Conservation (phyloP, 2,113 vertebrate species). For the Puma concolor region DNA sequence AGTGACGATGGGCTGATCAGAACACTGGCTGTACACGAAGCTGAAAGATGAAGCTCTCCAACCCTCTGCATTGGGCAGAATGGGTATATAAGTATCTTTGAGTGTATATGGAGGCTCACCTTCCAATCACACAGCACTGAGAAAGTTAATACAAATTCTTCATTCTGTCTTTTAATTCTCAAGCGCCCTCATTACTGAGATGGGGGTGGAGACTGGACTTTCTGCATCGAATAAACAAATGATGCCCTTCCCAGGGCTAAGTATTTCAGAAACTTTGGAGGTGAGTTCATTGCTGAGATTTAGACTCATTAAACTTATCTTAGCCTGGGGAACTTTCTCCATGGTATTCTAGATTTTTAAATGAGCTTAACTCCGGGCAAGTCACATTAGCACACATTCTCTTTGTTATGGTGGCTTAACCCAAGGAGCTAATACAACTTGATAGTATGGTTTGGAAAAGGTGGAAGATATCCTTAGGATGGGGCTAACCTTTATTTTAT, state of each 20-base stretch:
- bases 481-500: constrained; percentile 86
- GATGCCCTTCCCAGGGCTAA: constrained; percentile 15
- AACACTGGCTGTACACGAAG: not conserved
- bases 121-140: not conserved
- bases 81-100: not conserved
- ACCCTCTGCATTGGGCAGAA: not conserved
- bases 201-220: not conserved
- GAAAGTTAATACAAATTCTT: not conserved
- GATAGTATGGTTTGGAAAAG: constrained; percentile 83
- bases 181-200: not conserved
- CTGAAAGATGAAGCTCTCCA: not conserved
- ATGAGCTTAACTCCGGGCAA: constrained; percentile 58
- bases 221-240: not conserved
- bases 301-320: not conserved
- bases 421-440: constrained; percentile 81
- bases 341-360: constrained; percentile 61
- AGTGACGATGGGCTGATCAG: too few relatives aligned
- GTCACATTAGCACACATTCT: constrained; percentile 45
- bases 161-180: not conserved
- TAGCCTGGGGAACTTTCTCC: constrained; percentile 63
- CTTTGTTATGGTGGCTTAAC: constrained; percentile 54
- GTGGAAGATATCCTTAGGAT: constrained; percentile 85
- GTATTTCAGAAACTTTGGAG: constrained; percentile 66
- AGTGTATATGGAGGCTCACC: not conserved
- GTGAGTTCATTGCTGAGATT: constrained; percentile 24